Percentiles rank a stretch among this genome's conserved stretches.
Conservation (phyloP, 1,140 invertebrate genomes). For the Drosophila sechellia region DNA sequence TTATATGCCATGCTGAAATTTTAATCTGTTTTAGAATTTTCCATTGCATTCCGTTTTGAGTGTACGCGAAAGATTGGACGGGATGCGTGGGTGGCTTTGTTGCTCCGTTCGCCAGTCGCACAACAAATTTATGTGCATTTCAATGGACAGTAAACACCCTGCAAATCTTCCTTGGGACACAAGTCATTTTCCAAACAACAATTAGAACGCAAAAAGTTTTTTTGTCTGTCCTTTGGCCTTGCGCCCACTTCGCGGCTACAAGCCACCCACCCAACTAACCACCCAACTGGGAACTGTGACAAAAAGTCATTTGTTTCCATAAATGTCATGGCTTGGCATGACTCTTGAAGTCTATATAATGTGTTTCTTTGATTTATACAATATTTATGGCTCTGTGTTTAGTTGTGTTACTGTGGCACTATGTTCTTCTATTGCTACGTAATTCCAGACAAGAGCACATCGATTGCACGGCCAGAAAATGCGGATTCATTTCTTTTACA, state of each 20-base stretch:
- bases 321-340: constrained; percentile 65
- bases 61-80: constrained; percentile 13
- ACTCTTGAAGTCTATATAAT: constrained; percentile 68
- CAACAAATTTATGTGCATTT: constrained; percentile 71
- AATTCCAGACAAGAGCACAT: constrained; percentile 32
- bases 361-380: constrained; percentile 67
- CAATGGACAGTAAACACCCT: constrained; percentile 61
- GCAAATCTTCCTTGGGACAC: constrained; percentile 46
- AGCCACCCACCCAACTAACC: not conserved
- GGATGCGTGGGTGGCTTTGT: constrained; percentile 38
- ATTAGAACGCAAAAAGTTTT: constrained; percentile 69
- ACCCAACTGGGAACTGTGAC: constrained; percentile 40
- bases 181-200: constrained; percentile 66
- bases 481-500: not conserved
- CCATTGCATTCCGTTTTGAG: constrained; percentile 1
- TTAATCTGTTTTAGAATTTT: not conserved
- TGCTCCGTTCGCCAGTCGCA: constrained; percentile 24
- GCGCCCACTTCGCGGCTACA: not conserved
- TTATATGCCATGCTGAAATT: not conserved
- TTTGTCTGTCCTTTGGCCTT: constrained; percentile 17
- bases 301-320: constrained; percentile 75
- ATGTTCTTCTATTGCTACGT: constrained; percentile 20
- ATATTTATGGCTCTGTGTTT: constrained; percentile 53
- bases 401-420: constrained; percentile 19
- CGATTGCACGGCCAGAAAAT: constrained; percentile 38